phyloP scores from a whole-genome alignment of 1,140 invertebrate genomes.

The Bathynomus jamesi region DNA sequence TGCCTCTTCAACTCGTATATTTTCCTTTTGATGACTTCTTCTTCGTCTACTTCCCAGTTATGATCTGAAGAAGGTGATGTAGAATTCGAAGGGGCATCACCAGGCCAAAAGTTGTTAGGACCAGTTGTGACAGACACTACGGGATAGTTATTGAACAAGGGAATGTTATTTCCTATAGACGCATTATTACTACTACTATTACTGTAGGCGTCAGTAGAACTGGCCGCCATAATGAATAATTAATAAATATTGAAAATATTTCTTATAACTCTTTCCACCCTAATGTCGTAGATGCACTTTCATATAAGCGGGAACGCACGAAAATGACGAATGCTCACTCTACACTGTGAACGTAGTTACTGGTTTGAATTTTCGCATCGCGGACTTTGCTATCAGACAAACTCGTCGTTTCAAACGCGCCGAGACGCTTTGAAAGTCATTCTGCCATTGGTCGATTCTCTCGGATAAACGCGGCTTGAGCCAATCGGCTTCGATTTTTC shows the following conservation, averaged over 20 bases:
- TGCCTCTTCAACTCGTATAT: constrained; percentile 43
- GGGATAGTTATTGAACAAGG: neutral
- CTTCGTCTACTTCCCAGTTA: constrained; percentile 44
- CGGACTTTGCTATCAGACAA: neutral
- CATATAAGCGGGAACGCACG: neutral
- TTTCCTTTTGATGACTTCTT: constrained; percentile 42
- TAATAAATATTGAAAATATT: neutral
- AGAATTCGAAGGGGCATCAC: neutral
- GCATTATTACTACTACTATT: neutral
- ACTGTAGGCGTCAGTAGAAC: neutral
- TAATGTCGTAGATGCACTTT: neutral
- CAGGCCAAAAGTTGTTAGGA: neutral
- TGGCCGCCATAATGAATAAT: neutral
- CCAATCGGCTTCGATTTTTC: neutral
- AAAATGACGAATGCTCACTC: neutral
- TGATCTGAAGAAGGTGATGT: constrained; percentile 38
- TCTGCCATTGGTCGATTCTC: neutral
- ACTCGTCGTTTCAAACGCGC: neutral
- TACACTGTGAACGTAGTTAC: neutral
- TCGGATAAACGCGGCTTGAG: neutral
- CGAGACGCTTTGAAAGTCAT: neutral
- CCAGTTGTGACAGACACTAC: neutral
- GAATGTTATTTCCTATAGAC: neutral
- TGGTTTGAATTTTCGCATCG: neutral
- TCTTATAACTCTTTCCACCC: neutral